Conservation (phyloP, 2,797 vertebrate species). For the Picus viridis region DNA sequence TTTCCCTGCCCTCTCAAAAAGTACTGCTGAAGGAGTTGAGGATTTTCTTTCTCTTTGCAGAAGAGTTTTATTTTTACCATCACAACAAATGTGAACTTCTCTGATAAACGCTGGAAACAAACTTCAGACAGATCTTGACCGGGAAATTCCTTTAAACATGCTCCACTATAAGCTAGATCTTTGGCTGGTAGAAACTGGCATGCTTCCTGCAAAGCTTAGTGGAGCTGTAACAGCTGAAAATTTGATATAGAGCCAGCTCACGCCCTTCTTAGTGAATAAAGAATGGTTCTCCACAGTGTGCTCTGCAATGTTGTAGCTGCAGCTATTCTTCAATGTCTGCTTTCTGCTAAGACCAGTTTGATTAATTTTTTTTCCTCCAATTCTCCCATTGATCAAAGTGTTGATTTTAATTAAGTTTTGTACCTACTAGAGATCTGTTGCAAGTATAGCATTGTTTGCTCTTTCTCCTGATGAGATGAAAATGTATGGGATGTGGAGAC, state of each 20-base stretch:
- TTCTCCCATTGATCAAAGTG: not conserved
- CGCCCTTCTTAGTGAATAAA: not conserved
- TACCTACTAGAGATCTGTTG: not conserved
- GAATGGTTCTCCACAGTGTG: not conserved
- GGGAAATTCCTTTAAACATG: not conserved
- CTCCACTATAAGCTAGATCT: not conserved
- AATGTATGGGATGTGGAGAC: not conserved
- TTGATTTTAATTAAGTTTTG: slow-evolving; percentile 16
- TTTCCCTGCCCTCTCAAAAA: not conserved
- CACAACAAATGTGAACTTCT: not conserved
- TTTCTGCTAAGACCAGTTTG: not conserved
- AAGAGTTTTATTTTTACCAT: not conserved
- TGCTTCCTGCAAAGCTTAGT: not conserved
- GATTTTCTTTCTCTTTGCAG: not conserved
- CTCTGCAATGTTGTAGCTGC: not conserved
- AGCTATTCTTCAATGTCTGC: not conserved
- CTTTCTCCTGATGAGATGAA: not conserved
- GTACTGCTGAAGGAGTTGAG: not conserved
- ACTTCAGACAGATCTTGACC: not conserved
- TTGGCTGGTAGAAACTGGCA: not conserved
- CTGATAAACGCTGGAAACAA: not conserved
- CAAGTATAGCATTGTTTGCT: not conserved
- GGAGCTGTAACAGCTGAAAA: not conserved
- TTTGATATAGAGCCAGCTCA: not conserved
- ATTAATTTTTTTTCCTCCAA: not conserved